Percentiles rank a stretch among this genome's conserved stretches.
Conservation (phyloP, 2,113 vertebrate genomes). For the Benitochromis conjunctus region DNA sequence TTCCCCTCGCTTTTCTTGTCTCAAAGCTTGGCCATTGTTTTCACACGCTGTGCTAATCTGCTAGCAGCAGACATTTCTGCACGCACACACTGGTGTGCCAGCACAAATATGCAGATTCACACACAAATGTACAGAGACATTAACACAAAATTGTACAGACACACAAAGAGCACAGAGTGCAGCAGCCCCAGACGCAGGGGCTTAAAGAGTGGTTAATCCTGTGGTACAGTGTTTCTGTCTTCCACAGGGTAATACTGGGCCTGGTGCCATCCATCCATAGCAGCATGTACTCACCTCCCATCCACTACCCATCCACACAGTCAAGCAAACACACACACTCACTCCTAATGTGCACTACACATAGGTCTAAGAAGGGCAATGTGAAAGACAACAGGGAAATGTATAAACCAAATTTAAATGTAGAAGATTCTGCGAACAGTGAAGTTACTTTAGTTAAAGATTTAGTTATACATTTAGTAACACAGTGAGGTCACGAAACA, state of each 20-base stretch:
- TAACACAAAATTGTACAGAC: neutral
- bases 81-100: constrained; percentile 9
- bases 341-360: neutral
- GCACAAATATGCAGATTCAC: neutral
- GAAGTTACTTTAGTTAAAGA: neutral
- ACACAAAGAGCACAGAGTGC: constrained; percentile 18
- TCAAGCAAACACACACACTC: neutral
- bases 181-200: constrained; percentile 38
- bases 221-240: constrained; percentile 50
- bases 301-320: neutral
- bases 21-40: constrained; percentile 56
- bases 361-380: neutral
- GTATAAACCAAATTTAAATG: neutral
- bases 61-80: constrained; percentile 56
- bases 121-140: neutral
- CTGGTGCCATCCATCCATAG: constrained; percentile 45
- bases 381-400: neutral
- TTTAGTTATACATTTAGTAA: neutral
- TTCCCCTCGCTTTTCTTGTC: constrained; percentile 5
- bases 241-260: constrained; percentile 45
- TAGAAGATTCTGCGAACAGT: neutral
- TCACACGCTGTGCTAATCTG: constrained; percentile 60
- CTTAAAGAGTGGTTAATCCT: constrained; percentile 65
- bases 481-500: neutral
- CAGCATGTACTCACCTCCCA: constrained; percentile 33